Evolutionary conservation across 2,113 vertebrate genomes (phyloP), one percentile per base, ranked within the genome.

Genomic region (Leucoraja erinaceus): DNA sequence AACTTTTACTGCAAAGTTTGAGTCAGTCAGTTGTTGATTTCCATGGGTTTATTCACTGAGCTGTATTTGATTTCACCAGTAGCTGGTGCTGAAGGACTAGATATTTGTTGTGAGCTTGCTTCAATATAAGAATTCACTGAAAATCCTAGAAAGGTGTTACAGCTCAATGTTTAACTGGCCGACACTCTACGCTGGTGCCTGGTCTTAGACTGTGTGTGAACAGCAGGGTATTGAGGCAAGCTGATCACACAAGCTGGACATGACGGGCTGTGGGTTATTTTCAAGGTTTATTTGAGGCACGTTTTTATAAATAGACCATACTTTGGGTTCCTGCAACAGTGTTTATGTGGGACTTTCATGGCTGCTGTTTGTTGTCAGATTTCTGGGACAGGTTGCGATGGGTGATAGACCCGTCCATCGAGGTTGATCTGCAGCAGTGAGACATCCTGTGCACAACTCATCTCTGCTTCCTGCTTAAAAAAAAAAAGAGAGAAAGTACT

Each of bases 51-150:
- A 47, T 47, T 47, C 38, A 47, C 38, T 38, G 88, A 68, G 7
- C 31, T 70, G 63, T 70, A 54, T 47, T 20, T 91, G 33, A 47
- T 91, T 74, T 91, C 20, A 74, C 66, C 90, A 72, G 63, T 72
- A 91, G 90, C 33, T 91, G 68, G 90, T 72, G 90, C 90, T 91
- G 66, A 63, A 91, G 68, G 33, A 47, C 38, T 25, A 28, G 31
- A 91, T 68, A 72, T 72, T 38, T 54, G 68, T 20, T 72, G 4
- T 70, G 63, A 10, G 31, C 33, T 90, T 22, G 28, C 56, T 86
- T n/a, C 5, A n/a, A 63, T 66, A 20, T 8, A 63, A 31, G 83
- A 88, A 88, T 88, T 88, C 7, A 61, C 56, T 61, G 56, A 14
- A 10, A 28, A 84, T n/a, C 56, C 54, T 11, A 14, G 3, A 61